phyloP scores from a whole-genome alignment of 2,113 vertebrate species.

The Sylvietta virens region DNA sequence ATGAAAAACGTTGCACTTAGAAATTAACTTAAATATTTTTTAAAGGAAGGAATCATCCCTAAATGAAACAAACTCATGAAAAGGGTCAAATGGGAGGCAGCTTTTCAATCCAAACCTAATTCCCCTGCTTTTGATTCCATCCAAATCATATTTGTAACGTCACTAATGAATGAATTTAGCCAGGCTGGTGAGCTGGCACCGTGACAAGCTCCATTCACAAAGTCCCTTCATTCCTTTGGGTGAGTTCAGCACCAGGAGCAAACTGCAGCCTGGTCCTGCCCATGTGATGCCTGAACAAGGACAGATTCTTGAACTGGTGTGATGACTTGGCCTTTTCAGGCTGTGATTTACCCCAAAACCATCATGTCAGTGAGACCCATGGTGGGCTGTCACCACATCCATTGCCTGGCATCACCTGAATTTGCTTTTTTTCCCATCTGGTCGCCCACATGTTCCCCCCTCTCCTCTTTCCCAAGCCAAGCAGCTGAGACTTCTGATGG shows the following conservation, averaged over 20 bases:
- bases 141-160: neutral
- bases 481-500: neutral
- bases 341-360: neutral
- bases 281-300: neutral
- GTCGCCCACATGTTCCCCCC: fast-evolving
- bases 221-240: neutral
- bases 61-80: neutral
- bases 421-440: neutral
- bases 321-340: neutral
- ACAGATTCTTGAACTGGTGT: neutral
- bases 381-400: neutral
- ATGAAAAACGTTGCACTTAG: neutral
- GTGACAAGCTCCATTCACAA: neutral
- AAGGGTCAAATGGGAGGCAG: neutral
- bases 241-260: neutral
- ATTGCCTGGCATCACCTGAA: neutral
- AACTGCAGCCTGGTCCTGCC: neutral
- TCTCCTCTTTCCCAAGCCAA: neutral
- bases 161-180: neutral
- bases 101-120: neutral
- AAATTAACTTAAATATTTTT: neutral
- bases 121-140: neutral
- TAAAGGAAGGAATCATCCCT: neutral
- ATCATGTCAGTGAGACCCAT: neutral
- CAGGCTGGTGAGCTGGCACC: neutral